These are phyloP conservation scores for Platerodrilus igneus DNA, from an alignment of 2,888 invertebrate species.

Conservation along the genomic window DNA sequence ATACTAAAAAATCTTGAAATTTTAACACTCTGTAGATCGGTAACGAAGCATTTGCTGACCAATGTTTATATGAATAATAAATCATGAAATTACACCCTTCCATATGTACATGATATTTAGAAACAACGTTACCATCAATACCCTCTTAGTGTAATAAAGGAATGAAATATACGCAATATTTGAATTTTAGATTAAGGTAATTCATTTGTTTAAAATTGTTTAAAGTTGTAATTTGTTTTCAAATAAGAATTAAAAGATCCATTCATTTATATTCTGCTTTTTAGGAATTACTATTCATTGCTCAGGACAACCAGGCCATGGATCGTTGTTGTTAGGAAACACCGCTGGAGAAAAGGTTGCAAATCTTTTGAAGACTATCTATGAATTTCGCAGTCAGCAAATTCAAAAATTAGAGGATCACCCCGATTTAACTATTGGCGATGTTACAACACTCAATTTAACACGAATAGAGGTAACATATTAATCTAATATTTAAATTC, in stretches of 20 bases:
- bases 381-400: conserved; percentile 63
- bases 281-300: conserved; percentile 73
- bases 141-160: no score
- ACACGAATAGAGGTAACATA: conserved; percentile 63
- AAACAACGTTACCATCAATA: no score
- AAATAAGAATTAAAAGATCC: not conserved
- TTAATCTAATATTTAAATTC: conserved; percentile 1
- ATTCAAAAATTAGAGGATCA: conserved; percentile 62
- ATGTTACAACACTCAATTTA: conserved; percentile 83
- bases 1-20: no score
- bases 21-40: no score
- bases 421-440: conserved; percentile 67
- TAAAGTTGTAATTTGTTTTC: not conserved
- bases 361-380: conserved; percentile 67
- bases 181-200: no score
- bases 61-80: no score
- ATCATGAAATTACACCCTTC: no score
- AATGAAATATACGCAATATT: no score
- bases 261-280: not conserved
- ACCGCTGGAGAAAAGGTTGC: conserved; percentile 81
- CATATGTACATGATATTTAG: no score
- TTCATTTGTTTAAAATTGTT: no score
- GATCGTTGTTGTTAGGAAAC: conserved; percentile 72
- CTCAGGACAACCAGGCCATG: conserved; percentile 83
- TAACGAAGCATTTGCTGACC: no score